These are phyloP conservation scores for Sporophila hypoxantha DNA, from an alignment of 2,113 vertebrate genomes.

Conservation along the genomic window DNA sequence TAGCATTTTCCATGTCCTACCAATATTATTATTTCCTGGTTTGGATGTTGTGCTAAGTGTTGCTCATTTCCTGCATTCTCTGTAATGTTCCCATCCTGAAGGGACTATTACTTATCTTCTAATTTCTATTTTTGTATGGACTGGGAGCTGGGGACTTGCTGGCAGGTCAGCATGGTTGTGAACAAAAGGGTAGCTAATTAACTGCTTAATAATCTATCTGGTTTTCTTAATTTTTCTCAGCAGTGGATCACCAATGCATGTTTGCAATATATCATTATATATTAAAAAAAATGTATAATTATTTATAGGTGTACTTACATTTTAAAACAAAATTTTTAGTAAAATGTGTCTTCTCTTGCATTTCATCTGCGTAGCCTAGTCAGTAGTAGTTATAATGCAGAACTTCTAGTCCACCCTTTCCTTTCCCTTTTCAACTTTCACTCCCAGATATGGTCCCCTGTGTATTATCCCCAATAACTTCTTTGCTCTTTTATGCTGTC, in stretches of 20 bases:
- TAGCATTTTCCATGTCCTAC: background rate
- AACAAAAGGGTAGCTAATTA: background rate
- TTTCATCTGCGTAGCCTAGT: background rate
- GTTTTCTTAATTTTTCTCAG: background rate
- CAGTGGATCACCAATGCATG: background rate
- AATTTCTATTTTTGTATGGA: background rate
- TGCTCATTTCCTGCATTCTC: background rate
- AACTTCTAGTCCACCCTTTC: background rate
- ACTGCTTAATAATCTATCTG: background rate
- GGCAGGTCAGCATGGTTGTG: background rate
- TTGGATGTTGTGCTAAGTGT: background rate
- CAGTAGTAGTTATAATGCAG: background rate
- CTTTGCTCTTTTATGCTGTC: background rate
- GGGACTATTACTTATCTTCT: background rate
- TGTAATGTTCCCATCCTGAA: background rate
- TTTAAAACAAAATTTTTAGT: background rate
- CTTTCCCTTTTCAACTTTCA: background rate
- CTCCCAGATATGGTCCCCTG: background rate
- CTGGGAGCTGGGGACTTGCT: background rate
- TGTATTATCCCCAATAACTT: background rate
- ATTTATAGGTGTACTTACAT: background rate
- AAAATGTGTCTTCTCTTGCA: background rate
- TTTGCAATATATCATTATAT: background rate
- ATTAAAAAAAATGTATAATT: background rate
- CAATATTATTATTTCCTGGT: background rate